Percentiles rank a stretch among this genome's conserved stretches.
phyloP scores from a whole-genome alignment of 2,797 vertebrate species.

The Gallinago stenura region DNA sequence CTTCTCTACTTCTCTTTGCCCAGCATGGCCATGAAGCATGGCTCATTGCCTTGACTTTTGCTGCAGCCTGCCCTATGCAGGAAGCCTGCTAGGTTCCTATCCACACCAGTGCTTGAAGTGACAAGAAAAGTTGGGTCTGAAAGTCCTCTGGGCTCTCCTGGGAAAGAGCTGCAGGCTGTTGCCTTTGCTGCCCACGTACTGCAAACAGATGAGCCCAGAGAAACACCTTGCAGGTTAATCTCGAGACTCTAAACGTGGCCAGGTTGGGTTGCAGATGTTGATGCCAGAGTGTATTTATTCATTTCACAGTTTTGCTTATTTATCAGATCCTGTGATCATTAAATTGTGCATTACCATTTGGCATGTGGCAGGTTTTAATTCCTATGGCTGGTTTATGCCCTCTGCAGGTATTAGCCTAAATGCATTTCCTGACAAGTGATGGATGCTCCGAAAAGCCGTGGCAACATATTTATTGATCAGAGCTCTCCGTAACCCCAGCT shows the following conservation, averaged over 20 bases:
- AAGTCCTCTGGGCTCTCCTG: neutral
- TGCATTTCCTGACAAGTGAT: conserved; percentile 69
- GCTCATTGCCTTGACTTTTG: neutral
- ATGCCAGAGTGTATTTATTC: conserved; percentile 65
- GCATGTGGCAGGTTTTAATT: conserved; percentile 68
- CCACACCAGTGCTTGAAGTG: neutral
- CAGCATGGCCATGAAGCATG: no score
- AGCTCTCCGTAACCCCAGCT: conserved; percentile 55
- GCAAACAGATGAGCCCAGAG: neutral
- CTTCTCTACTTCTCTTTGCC: neutral
- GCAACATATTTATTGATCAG: conserved; percentile 69
- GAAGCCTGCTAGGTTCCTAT: neutral
- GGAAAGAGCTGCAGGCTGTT: neutral
- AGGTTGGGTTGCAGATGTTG: conserved; percentile 38
- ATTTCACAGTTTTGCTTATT: conserved; percentile 68
- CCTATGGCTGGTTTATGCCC: conserved; percentile 58
- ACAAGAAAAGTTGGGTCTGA: neutral
- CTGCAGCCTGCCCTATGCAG: neutral
- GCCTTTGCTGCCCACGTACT: neutral
- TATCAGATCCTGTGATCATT: conserved; percentile 66
- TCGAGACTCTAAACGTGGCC: neutral
- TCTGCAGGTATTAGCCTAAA: conserved; percentile 70
- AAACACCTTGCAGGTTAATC: conserved; percentile 54
- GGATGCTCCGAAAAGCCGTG: conserved; percentile 8
- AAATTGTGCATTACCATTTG: conserved; percentile 73